Percentiles rank a stretch among this genome's conserved stretches.
phyloP scores from a whole-genome alignment of 2,888 invertebrate species.

The Lasioglossum morio region DNA sequence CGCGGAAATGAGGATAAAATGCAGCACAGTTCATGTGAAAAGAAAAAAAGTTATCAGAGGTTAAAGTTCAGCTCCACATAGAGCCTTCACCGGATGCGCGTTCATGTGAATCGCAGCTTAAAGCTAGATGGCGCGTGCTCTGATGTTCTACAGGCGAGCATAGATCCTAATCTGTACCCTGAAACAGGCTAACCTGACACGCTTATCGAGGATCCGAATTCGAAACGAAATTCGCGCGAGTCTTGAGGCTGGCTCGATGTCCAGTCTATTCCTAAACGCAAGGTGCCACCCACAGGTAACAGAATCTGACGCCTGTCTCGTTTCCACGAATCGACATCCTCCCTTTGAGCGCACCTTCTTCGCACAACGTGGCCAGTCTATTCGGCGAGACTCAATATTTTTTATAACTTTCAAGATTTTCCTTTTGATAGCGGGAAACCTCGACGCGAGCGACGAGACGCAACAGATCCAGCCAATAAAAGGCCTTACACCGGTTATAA shows the following conservation, averaged over 20 bases:
- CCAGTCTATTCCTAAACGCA: background rate
- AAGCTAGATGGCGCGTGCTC: conserved; percentile 62
- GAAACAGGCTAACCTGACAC: background rate
- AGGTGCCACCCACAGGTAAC: background rate
- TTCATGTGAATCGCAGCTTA: conserved; percentile 63
- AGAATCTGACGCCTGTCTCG: background rate
- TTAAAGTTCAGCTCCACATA: conserved; percentile 76
- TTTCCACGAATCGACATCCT: background rate
- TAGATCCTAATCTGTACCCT: conserved; percentile 2
- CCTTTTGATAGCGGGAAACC: background rate
- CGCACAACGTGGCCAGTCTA: background rate
- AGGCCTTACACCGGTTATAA: background rate
- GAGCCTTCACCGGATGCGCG: conserved; percentile 49
- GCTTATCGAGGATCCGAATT: background rate
- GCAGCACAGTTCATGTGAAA: conserved; percentile 82
- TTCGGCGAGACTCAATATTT: no score
- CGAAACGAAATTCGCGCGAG: background rate
- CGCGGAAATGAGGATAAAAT: conserved; percentile 84
- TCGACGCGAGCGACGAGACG: background rate
- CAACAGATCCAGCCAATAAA: background rate
- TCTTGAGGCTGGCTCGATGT: background rate
- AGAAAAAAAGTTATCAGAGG: conserved; percentile 79
- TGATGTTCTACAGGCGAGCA: conserved; percentile 12
- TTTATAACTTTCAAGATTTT: no score
- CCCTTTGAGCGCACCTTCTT: background rate